Evolutionary conservation across 2,888 invertebrate genomes (phyloP).

Genomic region (Hypena proboscidalis): DNA sequence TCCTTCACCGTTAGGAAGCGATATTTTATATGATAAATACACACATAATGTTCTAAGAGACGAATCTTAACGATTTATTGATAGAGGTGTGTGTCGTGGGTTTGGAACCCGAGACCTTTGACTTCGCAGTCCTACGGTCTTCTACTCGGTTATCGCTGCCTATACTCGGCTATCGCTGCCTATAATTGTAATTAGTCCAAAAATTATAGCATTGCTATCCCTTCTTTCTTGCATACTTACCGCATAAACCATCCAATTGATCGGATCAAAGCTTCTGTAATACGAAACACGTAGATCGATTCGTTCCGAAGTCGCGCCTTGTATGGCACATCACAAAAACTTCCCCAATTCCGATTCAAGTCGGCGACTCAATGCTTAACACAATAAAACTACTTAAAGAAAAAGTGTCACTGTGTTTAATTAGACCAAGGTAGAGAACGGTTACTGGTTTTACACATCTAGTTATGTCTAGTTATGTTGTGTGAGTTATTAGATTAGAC

Average conservation of each 20-base stretch:
- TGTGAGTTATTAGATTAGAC: no score
- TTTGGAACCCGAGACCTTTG: no score
- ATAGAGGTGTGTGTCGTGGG: no score
- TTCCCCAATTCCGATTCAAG: slow-evolving; percentile 55
- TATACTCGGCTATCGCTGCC: no score
- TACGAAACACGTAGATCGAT: slow-evolving; percentile 77
- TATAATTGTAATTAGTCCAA: no score
- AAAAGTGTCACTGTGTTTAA: slow-evolving; percentile 31
- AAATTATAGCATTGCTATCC: no score
- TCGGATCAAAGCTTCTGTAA: slow-evolving; percentile 67
- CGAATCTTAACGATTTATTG: no score
- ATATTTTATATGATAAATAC: no score
- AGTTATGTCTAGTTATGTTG: slow-evolving; percentile 53
- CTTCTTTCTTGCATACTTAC: not conserved
- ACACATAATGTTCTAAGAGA: no score
- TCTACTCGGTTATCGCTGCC: no score
- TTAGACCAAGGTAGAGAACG: slow-evolving; percentile 47
- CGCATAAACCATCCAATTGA: slow-evolving; percentile 35
- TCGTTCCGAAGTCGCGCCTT: slow-evolving; percentile 70
- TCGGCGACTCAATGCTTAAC: slow-evolving; percentile 42
- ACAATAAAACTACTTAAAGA: slow-evolving; percentile 43
- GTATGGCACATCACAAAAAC: slow-evolving; percentile 66
- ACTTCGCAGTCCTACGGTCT: no score
- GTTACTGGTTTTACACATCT: slow-evolving; percentile 45
- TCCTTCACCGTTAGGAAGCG: no score